phyloP scores from a whole-genome alignment of 2,113 vertebrate species.

The Chaetodon auriga region DNA sequence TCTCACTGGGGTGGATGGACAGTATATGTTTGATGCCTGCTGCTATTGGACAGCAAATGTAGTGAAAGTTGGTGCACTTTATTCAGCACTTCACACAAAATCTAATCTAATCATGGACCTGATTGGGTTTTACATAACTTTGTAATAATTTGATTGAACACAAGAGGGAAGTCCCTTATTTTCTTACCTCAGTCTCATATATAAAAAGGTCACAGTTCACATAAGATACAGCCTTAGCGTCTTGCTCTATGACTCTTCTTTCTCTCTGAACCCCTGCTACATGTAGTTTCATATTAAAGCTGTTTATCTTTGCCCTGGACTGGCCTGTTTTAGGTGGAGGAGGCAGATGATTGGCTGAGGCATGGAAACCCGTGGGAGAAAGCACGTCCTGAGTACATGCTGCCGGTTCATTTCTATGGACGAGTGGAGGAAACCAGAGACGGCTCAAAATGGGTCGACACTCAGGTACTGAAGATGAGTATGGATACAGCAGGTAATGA shows the following conservation, averaged over 20 bases:
- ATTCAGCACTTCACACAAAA: neutral
- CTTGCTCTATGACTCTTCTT: neutral
- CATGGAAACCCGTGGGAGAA: conserved; percentile 99
- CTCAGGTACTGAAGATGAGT: conserved; percentile 86
- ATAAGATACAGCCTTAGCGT: neutral
- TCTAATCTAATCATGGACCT: neutral
- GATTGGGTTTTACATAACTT: neutral
- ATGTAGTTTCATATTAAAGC: neutral
- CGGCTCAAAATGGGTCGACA: conserved; percentile 91
- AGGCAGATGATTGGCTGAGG: conserved; percentile 96
- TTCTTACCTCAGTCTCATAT: neutral
- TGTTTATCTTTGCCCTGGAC: neutral
- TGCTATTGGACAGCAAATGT: neutral
- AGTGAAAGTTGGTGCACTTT: neutral
- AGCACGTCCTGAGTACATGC: conserved; percentile 94
- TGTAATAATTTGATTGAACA: neutral
- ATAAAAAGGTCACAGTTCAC: neutral
- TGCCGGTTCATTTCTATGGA: conserved; percentile 96
- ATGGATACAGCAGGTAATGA: neutral
- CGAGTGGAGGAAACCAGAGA: conserved; percentile 85
- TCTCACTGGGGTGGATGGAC: conserved; percentile 23
- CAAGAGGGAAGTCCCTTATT: neutral
- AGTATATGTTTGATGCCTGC: neutral
- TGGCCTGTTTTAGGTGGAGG: conserved; percentile 88
- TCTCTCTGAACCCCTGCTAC: neutral